Evolutionary conservation across 2,888 invertebrate genomes (phyloP).

Genomic region (Drosophila pseudotakahashii): DNA sequence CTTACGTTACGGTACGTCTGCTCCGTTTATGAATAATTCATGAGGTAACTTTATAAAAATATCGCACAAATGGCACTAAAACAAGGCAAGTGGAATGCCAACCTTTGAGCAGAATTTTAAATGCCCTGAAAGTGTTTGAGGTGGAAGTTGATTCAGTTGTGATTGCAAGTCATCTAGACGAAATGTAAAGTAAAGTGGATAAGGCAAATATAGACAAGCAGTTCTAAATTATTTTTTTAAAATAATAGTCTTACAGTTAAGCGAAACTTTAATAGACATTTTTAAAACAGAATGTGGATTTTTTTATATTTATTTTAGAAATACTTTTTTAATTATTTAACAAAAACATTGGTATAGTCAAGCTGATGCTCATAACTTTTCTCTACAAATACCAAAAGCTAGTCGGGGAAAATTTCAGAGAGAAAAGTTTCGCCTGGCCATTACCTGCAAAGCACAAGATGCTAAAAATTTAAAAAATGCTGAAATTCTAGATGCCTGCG

Average conservation of each 20-base stretch:
- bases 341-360: too few relatives aligned
- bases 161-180: neutral
- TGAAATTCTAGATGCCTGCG: conserved; percentile 10
- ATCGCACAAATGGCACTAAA: conserved; percentile 51
- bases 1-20: conserved; percentile 39
- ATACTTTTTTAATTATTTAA: neutral
- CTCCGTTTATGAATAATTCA: conserved; percentile 66
- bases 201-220: too few relatives aligned
- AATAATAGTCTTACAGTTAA: too few relatives aligned
- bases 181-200: neutral
- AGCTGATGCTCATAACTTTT: conserved; percentile 2
- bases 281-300: too few relatives aligned
- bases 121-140: conserved; percentile 31
- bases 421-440: conserved; percentile 7
- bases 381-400: conserved; percentile 5
- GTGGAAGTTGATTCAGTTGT: conserved; percentile 10
- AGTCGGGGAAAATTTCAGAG: conserved; percentile 4
- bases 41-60: conserved; percentile 62
- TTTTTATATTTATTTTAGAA: neutral
- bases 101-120: conserved; percentile 35
- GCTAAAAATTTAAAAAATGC: conserved; percentile 17
- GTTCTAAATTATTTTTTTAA: neutral
- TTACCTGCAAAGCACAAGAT: conserved; percentile 2
- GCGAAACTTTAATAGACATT: too few relatives aligned
- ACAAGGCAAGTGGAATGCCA: conserved; percentile 39